Conservation (phyloP, 2,888 invertebrate species). For the Ypsolopha scabrella region DNA sequence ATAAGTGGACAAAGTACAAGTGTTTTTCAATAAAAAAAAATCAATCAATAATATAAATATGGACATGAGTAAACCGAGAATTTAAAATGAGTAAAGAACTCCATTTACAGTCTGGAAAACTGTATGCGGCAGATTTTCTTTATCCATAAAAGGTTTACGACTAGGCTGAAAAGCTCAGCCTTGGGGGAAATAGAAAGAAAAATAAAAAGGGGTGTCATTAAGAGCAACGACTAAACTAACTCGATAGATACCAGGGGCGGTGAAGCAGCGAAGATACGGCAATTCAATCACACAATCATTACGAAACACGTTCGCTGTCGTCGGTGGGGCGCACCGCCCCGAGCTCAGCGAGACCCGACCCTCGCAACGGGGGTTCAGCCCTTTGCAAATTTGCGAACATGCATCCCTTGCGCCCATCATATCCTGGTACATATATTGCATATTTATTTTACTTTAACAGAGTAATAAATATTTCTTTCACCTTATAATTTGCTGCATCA, state of each 20-base stretch:
- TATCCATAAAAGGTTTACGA: too few relatives aligned
- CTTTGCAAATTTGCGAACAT: conserved; percentile 38
- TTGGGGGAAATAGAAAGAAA: neutral
- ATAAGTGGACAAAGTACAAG: too few relatives aligned
- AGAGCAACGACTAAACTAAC: conserved; percentile 35
- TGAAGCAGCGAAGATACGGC: conserved; percentile 44
- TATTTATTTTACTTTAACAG: conserved; percentile 22
- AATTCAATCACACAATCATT: conserved; percentile 54
- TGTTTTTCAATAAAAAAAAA: too few relatives aligned
- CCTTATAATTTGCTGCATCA: too few relatives aligned
- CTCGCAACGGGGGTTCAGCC: conserved; percentile 15
- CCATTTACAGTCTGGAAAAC: too few relatives aligned
- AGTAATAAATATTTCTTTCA: too few relatives aligned
- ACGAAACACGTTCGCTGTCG: conserved; percentile 25
- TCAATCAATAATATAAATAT: too few relatives aligned
- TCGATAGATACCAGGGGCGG: conserved; percentile 43
- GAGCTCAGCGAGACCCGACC: conserved; percentile 3
- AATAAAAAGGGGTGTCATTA: conserved; percentile 10
- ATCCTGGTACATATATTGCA: conserved; percentile 47
- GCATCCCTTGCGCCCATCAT: conserved; percentile 27
- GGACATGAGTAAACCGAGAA: too few relatives aligned
- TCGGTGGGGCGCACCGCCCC: conserved; percentile 15
- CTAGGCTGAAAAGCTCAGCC: too few relatives aligned
- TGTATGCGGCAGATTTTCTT: neutral
- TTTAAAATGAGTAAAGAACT: too few relatives aligned